These are phyloP conservation scores for Illadopsis cleaveri DNA, from an alignment of 2,113 vertebrate genomes.

Conservation along the genomic window DNA sequence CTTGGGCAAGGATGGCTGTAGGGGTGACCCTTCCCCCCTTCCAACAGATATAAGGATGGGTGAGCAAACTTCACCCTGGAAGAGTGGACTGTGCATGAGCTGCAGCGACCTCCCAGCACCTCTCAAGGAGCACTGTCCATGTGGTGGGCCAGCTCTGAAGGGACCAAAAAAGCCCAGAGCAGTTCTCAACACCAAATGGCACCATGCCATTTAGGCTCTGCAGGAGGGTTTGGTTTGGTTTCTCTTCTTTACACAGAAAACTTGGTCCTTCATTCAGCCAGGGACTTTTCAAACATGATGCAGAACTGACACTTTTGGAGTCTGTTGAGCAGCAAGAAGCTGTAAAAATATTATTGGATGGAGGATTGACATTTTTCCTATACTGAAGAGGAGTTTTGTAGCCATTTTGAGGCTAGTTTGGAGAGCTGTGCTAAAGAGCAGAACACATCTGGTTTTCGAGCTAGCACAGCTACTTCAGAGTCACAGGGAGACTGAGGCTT, in stretches of 20 bases:
- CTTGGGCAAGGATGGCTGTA: neutral
- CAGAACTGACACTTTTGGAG: neutral
- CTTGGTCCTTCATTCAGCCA: neutral
- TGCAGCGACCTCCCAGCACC: no score
- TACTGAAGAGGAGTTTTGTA: neutral
- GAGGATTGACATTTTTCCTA: neutral
- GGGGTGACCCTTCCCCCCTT: neutral
- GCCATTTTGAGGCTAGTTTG: neutral
- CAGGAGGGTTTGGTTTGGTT: neutral
- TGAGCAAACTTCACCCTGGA: neutral
- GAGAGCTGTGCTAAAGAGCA: neutral
- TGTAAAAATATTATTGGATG: neutral
- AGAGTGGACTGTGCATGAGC: neutral
- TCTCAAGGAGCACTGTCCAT: neutral
- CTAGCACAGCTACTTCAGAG: neutral
- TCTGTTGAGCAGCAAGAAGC: neutral
- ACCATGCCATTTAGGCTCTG: accelerated
- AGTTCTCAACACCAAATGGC: neutral
- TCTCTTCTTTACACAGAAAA: neutral
- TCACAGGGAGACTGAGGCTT: neutral
- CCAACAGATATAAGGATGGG: accelerated
- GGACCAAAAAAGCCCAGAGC: neutral
- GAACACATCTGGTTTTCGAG: neutral
- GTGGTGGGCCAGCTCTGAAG: neutral
- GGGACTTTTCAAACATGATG: neutral